Conservation (phyloP, 1,140 invertebrate genomes). For the Parasteatoda tepidariorum region DNA sequence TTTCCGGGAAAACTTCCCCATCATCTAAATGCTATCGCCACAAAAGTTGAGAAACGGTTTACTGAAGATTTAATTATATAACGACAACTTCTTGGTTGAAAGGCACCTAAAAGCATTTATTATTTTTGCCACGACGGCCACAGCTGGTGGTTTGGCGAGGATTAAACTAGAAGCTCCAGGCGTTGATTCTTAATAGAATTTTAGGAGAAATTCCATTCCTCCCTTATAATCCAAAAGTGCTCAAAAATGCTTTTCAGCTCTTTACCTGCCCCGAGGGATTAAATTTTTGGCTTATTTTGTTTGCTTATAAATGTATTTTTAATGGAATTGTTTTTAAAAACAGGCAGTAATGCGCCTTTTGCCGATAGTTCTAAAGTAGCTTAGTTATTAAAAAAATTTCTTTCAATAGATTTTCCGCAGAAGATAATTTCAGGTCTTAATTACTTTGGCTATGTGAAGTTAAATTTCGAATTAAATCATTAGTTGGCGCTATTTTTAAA, state of each 20-base stretch:
- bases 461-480: no score
- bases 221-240: neutral
- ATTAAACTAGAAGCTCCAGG: slow-evolving; percentile 21
- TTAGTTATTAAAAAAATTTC: no score
- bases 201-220: neutral
- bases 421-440: no score
- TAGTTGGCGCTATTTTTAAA: no score
- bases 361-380: no score
- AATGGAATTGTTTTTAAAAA: no score
- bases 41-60: slow-evolving; percentile 6
- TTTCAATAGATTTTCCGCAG: no score
- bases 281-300: neutral
- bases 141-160: slow-evolving; percentile 18
- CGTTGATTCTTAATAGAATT: neutral
- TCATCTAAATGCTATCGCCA: neutral
- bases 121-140: slow-evolving; percentile 26
- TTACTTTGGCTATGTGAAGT: no score
- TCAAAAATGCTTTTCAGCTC: neutral
- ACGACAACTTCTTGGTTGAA: slow-evolving; percentile 15
- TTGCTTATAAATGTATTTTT: no score
- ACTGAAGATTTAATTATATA: slow-evolving; percentile 37
- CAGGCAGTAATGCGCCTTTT: no score
- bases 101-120: slow-evolving; percentile 18
- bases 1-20: neutral
- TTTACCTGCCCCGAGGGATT: neutral